Evolutionary conservation across 2,113 vertebrate species (phyloP), one percentile per base, ranked within the genome.

Genomic region (Taxidea taxus): DNA sequence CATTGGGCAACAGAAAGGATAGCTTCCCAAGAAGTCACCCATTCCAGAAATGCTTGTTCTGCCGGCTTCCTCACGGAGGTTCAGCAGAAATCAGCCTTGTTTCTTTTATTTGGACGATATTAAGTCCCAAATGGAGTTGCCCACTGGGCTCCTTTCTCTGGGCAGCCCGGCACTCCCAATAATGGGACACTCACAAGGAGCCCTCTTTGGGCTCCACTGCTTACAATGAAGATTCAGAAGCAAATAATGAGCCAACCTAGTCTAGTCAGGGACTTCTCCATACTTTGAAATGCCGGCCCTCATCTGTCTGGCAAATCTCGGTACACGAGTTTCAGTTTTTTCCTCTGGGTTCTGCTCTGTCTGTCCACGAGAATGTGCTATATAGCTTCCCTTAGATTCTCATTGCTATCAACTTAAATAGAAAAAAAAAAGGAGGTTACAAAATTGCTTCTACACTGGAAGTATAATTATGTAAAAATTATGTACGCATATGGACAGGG

Each of bases 391-490:
- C 27, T 88, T 96, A 94, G 58, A 96, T 75, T 37, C 44, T 72
- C 85, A 81, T 44, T 60, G 39, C 68, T 72, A 81, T 80, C 37
- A 93, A 91, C 60, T 95, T 82, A 89, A 94, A 89, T 27, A 68
- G 44, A 29, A 77, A 66, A 78, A 78, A 83, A 83, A 94, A 94
- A 56, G 1, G 84, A 84, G 27, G 75, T 88, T 58, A 75, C 66
- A 77, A 97, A 96, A 93, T 93, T 89, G 21, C 42, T 95, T 78
- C 68, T 84, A 92, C 42, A 64, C 13, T 96, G 37, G 12, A 75
- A 91, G 23, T 84, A 7, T 93, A 95, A 97, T 97, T 97, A 93
- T 89, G 42, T 87, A 87, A 92, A 94, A 96, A 94, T 77, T 78
- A 94, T 81, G 27, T 93, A 94, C 80, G 34, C 68, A 84, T 83